Conservation (phyloP, 2,797 vertebrate genomes). For the Mus minutoides region DNA sequence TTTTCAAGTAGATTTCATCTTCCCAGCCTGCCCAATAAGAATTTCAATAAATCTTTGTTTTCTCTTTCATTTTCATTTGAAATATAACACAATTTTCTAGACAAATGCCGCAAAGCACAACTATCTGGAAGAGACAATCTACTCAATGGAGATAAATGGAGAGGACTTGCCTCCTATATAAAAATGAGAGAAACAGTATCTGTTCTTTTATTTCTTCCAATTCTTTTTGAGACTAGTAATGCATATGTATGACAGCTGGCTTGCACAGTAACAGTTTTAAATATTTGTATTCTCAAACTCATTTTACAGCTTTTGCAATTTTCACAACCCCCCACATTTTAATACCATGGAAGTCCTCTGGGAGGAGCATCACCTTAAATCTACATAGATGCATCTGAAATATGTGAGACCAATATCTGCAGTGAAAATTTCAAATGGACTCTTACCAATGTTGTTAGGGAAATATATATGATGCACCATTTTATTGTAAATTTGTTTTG, state of each 20-base stretch:
- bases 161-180: slow-evolving; percentile 39
- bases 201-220: slow-evolving; percentile 35
- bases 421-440: slow-evolving; percentile 64
- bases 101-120: slow-evolving; percentile 55
- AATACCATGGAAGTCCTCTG: slow-evolving; percentile 45
- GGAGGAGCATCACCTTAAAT: slow-evolving; percentile 50
- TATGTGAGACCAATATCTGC: slow-evolving; percentile 54
- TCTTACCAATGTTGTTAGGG: slow-evolving; percentile 31
- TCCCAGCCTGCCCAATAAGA: slow-evolving; percentile 50
- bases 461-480: slow-evolving; percentile 57
- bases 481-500: slow-evolving; percentile 62
- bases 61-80: slow-evolving; percentile 59
- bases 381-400: slow-evolving; percentile 58
- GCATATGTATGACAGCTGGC: slow-evolving; percentile 31
- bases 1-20: slow-evolving; percentile 49
- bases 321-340: slow-evolving; percentile 19
- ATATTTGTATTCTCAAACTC: slow-evolving; percentile 15
- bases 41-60: slow-evolving; percentile 38
- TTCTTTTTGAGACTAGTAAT: slow-evolving; percentile 52
- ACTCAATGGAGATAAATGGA: slow-evolving; percentile 63
- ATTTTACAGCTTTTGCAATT: slow-evolving; percentile 30
- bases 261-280: background rate
- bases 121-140: slow-evolving; percentile 51
- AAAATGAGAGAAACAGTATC: slow-evolving; percentile 45
- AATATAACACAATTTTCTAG: slow-evolving; percentile 59